Conservation (phyloP, 2,888 invertebrate species). For the Acanthosepion lycidas region DNA sequence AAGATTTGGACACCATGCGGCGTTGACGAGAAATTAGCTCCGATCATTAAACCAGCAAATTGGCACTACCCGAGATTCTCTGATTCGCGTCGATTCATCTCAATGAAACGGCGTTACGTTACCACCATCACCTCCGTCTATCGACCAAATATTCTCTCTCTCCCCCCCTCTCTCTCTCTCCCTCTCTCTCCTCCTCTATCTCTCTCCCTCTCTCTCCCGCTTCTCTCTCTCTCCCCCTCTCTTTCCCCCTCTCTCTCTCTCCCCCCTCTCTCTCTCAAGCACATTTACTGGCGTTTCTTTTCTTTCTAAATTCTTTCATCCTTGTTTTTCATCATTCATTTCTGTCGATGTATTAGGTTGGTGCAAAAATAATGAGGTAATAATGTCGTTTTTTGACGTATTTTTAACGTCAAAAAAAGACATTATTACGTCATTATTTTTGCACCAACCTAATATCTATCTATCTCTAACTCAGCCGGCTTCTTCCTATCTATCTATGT, state of each 20-base stretch:
- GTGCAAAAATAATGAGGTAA: too few relatives aligned
- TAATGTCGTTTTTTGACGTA: too few relatives aligned
- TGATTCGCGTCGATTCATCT: background rate
- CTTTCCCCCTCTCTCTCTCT: too few relatives aligned
- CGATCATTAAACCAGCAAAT: background rate
- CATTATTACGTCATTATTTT: too few relatives aligned
- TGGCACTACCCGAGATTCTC: background rate
- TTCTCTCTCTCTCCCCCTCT: background rate
- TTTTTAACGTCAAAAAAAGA: too few relatives aligned
- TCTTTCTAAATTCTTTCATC: background rate
- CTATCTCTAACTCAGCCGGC: background rate
- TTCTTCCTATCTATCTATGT: too few relatives aligned
- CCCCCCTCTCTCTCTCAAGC: background rate
- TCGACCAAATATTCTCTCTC: background rate
- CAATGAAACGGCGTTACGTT: background rate
- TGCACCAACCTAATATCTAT: too few relatives aligned
- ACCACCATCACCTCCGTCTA: background rate
- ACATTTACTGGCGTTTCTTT: too few relatives aligned
- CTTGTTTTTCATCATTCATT: background rate
- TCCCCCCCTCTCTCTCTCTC: background rate
- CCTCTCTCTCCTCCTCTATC: too few relatives aligned
- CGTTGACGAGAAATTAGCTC: background rate
- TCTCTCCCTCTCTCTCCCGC: background rate
- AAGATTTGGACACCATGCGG: background rate
- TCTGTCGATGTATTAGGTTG: too few relatives aligned